A percentile compares a stretch with the other conserved stretches of the same genome.
phyloP scores from a whole-genome alignment of 2,888 invertebrate species.

The Brenthis hecate region DNA sequence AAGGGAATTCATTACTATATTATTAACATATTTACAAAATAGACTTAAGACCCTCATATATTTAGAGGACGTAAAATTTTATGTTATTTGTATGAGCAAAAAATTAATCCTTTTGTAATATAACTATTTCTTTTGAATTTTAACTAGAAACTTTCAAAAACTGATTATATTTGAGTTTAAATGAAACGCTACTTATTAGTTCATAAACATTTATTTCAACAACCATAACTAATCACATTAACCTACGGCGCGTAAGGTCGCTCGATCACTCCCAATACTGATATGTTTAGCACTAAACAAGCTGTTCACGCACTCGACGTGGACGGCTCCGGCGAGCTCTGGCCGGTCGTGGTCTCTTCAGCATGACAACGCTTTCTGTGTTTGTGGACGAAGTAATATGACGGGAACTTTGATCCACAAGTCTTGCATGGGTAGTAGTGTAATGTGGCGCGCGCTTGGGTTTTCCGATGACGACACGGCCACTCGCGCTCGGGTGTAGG shows the following conservation, averaged over 20 bases:
- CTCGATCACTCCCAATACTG: slow-evolving; percentile 51
- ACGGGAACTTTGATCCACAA: slow-evolving; percentile 95
- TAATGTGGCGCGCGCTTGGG: slow-evolving; percentile 83
- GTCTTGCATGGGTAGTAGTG: slow-evolving; percentile 97
- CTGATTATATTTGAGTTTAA: slow-evolving; percentile 14
- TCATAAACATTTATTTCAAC: slow-evolving; percentile 53
- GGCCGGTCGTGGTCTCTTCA: slow-evolving; percentile 69
- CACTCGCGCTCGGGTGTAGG: slow-evolving; percentile 85
- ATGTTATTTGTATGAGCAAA: too few relatives aligned
- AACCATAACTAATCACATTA: slow-evolving; percentile 51
- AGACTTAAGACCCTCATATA: too few relatives aligned
- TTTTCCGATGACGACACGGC: slow-evolving; percentile 92
- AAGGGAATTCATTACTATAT: too few relatives aligned
- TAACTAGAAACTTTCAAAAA: not conserved
- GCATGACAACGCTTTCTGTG: slow-evolving; percentile 93
- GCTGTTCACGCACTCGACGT: slow-evolving; percentile 55
- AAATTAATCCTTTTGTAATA: too few relatives aligned
- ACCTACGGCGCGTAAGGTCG: slow-evolving; percentile 53
- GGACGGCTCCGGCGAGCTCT: slow-evolving; percentile 54
- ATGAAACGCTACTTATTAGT: slow-evolving; percentile 39
- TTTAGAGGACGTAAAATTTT: too few relatives aligned
- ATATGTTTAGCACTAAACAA: slow-evolving; percentile 41
- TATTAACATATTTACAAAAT: too few relatives aligned
- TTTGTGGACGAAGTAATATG: slow-evolving; percentile 96
- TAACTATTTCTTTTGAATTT: too few relatives aligned